phyloP scores from a whole-genome alignment of 2,113 vertebrate genomes.

The Sphyrna mokarran region DNA sequence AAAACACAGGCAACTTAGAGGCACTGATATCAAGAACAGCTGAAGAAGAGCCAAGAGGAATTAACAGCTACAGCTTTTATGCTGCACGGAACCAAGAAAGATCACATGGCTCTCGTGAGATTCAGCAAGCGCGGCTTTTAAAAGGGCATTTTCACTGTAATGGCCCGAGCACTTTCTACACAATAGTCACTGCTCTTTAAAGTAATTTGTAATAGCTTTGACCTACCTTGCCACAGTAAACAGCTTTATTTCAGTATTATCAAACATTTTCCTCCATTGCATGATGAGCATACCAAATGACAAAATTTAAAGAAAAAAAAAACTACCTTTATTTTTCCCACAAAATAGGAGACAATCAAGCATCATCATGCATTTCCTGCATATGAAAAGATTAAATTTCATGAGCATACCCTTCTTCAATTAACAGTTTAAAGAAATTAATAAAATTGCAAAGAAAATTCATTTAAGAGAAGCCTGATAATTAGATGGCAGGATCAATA shows the following conservation, averaged over 20 bases:
- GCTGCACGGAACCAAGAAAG: background rate
- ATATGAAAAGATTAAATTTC: background rate
- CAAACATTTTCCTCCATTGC: background rate
- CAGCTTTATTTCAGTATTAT: background rate
- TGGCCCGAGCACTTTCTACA: background rate
- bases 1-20: background rate
- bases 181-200: background rate
- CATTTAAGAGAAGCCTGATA: background rate
- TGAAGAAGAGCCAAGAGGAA: background rate
- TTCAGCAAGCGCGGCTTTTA: background rate
- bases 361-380: background rate
- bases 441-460: slow-evolving; percentile 1
- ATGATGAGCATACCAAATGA: background rate
- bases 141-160: background rate
- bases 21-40: background rate
- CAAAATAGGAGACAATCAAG: background rate
- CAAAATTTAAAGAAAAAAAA: background rate
- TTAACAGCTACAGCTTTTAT: background rate
- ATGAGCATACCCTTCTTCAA: background rate
- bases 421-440: background rate
- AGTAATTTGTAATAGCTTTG: background rate
- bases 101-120: background rate
- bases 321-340: background rate
- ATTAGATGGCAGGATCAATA: background rate
- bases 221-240: background rate